Evolutionary conservation across 2,888 invertebrate genomes (phyloP).

Genomic region (Malachius bipustulatus): DNA sequence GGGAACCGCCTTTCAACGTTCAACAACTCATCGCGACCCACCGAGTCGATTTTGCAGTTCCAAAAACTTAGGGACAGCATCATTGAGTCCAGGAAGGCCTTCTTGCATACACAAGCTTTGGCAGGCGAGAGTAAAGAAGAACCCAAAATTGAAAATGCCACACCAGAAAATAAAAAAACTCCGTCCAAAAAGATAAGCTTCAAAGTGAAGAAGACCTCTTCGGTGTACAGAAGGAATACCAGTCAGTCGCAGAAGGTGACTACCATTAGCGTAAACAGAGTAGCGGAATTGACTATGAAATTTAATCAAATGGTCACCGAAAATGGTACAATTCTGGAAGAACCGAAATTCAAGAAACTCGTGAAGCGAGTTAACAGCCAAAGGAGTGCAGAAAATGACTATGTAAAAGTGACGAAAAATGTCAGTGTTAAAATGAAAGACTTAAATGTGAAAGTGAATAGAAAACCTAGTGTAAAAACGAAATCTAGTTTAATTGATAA

Average conservation of each 20-base stretch:
- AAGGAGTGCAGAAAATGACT: slow-evolving; percentile 20
- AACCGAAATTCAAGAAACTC: slow-evolving; percentile 40
- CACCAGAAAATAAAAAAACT: slow-evolving; percentile 24
- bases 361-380: slow-evolving; percentile 38
- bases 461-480: slow-evolving; percentile 40
- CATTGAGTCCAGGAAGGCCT: slow-evolving; percentile 26
- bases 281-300: slow-evolving; percentile 56
- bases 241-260: slow-evolving; percentile 38
- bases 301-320: slow-evolving; percentile 52
- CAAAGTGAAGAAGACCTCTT: slow-evolving; percentile 44
- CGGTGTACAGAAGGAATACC: slow-evolving; percentile 38
- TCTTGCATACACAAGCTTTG: slow-evolving; percentile 19
- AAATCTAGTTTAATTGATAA: slow-evolving; percentile 29
- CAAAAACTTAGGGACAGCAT: slow-evolving; percentile 20
- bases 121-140: slow-evolving; percentile 17
- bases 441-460: slow-evolving; percentile 35
- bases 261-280: slow-evolving; percentile 45
- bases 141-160: slow-evolving; percentile 13
- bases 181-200: slow-evolving; percentile 48
- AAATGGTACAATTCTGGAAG: slow-evolving; percentile 38
- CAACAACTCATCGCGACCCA: too few relatives aligned
- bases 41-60: slow-evolving; percentile 15
- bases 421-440: slow-evolving; percentile 32
- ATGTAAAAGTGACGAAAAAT: slow-evolving; percentile 15
- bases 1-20: too few relatives aligned